Evolutionary conservation across 2,113 vertebrate species (phyloP).

Genomic region (Hippocampus mohnikei): DNA sequence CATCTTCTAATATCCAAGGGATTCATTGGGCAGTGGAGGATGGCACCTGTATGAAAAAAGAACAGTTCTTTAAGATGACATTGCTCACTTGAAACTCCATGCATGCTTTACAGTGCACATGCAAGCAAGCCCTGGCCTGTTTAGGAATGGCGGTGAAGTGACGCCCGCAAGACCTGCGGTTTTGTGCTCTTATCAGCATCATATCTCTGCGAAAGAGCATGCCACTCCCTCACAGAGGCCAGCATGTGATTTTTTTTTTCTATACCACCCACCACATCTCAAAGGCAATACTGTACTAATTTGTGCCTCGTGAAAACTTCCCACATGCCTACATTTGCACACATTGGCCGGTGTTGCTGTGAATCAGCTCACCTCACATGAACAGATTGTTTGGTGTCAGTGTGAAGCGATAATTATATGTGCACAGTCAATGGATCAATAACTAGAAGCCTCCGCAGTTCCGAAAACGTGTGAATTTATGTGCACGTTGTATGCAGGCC

Average conservation of each 20-base stretch:
- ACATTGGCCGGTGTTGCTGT: background rate
- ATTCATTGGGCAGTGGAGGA: constrained; percentile 5
- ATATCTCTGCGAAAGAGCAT: constrained; percentile 1
- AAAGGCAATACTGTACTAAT: constrained; percentile 27
- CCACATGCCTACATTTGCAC: constrained; percentile 35
- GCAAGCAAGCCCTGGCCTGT: constrained; percentile 30
- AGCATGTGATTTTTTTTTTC: constrained; percentile 52
- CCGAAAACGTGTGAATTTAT: constrained; percentile 14
- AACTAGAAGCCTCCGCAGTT: constrained; percentile 6
- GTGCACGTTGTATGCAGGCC: constrained; percentile 10
- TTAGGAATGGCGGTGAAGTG: constrained; percentile 20
- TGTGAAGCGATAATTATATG: background rate
- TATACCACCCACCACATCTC: constrained; percentile 43
- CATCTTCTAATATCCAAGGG: constrained; percentile 4
- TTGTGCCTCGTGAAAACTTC: constrained; percentile 44
- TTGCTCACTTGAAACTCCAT: background rate
- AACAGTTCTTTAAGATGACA: background rate
- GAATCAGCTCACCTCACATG: constrained; percentile 12
- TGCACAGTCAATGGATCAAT: constrained; percentile 20
- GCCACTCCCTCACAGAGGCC: constrained; percentile 25
- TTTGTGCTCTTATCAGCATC: background rate
- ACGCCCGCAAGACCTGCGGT: constrained; percentile 1
- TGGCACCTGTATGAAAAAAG: constrained; percentile 14
- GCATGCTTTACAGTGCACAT: background rate
- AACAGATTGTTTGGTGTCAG: background rate